Base-by-base conservation (phyloP, 2,888 invertebrate genomes). In the Adelognathus sp. region DNA sequence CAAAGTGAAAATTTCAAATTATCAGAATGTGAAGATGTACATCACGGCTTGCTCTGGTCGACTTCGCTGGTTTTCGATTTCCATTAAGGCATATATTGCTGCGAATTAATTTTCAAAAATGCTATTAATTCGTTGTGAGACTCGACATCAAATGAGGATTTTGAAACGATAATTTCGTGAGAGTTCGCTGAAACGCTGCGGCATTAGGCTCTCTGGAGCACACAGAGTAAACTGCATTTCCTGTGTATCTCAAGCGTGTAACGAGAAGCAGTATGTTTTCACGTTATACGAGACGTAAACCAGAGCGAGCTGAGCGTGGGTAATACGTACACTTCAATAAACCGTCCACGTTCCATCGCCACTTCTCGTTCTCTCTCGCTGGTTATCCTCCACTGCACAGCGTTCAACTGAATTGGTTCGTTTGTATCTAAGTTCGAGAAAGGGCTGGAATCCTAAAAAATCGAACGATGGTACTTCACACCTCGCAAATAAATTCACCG, bases 251-350 rank as follows among this genome's bases (percentile, higher is more conserved):
- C 52, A 52, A 24, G 24, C n/a, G 52, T 24, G 29, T 52, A 52
- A 52, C 11, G 52, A 27, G 52, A 52, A 52, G n/a, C 16, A 39
- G 39, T 27, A n/a, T n/a, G 39, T 31, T 39, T 29, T 9, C 27
- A 27, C 27, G 31, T 50, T 50, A 50, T 33, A 64, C 50, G 33
- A 16, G 54, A 54, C 54, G 39, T 67, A 54, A 54, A 67, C 24
- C 39, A 54, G 39, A 54, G 29, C 27, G 18, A 21, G 24, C 27
- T 14, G 14, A n/a, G 27, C 39, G 18, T 27, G 33, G 29, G 27
- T 71, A 52, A 52, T 31, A 9, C 39, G 14, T 41, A 39, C 31
- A 54, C 61, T 63, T 56, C 14, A 31, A 72, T 72, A 54, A 63
- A 72, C 44, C 54, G 60, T 52, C 46, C 33, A n/a, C 31, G 29